Conservation (phyloP, 1,140 invertebrate species). For the Ditylenchus dipsaci region DNA sequence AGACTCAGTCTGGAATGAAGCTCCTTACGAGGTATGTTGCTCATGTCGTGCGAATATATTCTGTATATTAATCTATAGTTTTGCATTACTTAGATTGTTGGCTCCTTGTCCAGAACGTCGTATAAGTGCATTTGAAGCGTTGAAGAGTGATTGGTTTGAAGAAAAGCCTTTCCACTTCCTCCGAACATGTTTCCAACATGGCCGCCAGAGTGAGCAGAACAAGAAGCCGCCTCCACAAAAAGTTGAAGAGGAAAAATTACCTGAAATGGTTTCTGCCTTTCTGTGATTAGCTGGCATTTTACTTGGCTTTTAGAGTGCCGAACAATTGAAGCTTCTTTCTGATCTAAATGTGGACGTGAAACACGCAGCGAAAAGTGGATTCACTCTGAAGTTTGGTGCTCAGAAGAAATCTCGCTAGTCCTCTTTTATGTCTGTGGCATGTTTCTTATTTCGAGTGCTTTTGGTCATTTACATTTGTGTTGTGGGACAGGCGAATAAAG, state of each 20-base stretch:
- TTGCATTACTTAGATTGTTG: slow-evolving; percentile 14
- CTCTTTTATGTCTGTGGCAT: too few relatives aligned
- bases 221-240: slow-evolving; percentile 8
- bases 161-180: slow-evolving; percentile 87
- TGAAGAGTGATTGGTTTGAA: slow-evolving; percentile 80
- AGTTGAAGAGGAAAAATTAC: not conserved
- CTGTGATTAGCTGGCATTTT: not conserved
- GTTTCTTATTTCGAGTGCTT: too few relatives aligned
- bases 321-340: slow-evolving; percentile 3
- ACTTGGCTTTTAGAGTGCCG: not conserved
- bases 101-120: slow-evolving; percentile 59
- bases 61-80: not conserved
- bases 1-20: slow-evolving; percentile 27
- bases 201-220: slow-evolving; percentile 26
- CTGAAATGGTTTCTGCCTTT: not conserved
- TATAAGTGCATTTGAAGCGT: slow-evolving; percentile 80
- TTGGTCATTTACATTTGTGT: too few relatives aligned
- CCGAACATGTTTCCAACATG: slow-evolving; percentile 92
- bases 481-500: too few relatives aligned
- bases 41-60: not conserved
- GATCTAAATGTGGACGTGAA: slow-evolving; percentile 2
- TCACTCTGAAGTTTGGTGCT: slow-evolving; percentile 27
- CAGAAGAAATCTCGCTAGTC: slow-evolving; percentile 6
- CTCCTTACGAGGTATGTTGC: slow-evolving; percentile 28
- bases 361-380: slow-evolving; percentile 11